Conservation (phyloP, 2,888 invertebrate genomes). For the Eulithis testata region DNA sequence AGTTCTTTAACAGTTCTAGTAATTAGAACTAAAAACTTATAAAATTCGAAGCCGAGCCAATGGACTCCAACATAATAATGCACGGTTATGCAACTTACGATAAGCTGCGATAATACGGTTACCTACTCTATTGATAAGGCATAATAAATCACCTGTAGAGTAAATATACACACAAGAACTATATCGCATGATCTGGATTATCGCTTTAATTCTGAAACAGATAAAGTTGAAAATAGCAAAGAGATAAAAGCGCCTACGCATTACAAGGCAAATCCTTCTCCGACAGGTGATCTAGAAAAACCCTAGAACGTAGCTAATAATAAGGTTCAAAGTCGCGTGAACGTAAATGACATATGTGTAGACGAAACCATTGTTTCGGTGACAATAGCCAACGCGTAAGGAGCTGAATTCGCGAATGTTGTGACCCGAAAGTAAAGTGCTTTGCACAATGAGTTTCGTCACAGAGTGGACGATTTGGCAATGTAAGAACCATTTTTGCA, state of each 20-base stretch:
- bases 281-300: neutral
- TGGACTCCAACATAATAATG: slow-evolving; percentile 29
- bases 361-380: slow-evolving; percentile 53
- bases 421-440: slow-evolving; percentile 39
- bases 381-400: slow-evolving; percentile 56
- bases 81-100: slow-evolving; percentile 36
- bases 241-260: neutral
- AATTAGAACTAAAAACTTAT: neutral
- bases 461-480: slow-evolving; percentile 27
- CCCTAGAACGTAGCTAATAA: slow-evolving; percentile 3
- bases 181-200: neutral
- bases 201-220: neutral
- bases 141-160: slow-evolving; percentile 31
- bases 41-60: slow-evolving; percentile 17
- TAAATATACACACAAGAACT: slow-evolving; percentile 11
- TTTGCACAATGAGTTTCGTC: slow-evolving; percentile 43
- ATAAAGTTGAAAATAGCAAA: slow-evolving; percentile 11
- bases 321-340: slow-evolving; percentile 12
- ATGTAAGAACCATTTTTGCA: slow-evolving; percentile 24
- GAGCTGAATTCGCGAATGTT: slow-evolving; percentile 55
- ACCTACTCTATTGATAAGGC: slow-evolving; percentile 28
- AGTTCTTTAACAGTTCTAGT: neutral
- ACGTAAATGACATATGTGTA: slow-evolving; percentile 18
- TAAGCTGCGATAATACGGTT: slow-evolving; percentile 28
- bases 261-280: slow-evolving; percentile 4